Evolutionary conservation across 2,888 invertebrate species (phyloP).

Genomic region (Pteria penguin): DNA sequence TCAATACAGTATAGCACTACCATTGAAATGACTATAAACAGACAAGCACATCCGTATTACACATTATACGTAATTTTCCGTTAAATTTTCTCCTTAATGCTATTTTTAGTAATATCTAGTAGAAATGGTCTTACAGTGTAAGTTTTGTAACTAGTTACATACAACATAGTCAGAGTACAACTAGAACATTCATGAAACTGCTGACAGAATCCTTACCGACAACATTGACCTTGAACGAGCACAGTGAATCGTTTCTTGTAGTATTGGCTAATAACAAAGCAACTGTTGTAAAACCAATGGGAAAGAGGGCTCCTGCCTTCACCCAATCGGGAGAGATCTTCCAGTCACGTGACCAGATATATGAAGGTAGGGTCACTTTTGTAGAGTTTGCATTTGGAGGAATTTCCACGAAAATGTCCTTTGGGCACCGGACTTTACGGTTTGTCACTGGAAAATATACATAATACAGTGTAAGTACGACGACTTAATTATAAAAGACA

Average conservation of each 20-base stretch:
- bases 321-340: conserved; percentile 29
- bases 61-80: too few relatives aligned
- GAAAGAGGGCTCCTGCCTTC: conserved; percentile 8
- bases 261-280: not conserved
- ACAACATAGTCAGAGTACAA: too few relatives aligned
- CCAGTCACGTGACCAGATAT: conserved; percentile 12
- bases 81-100: too few relatives aligned
- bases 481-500: not conserved
- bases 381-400: not conserved
- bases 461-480: too few relatives aligned
- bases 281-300: conserved; percentile 27
- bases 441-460: conserved; percentile 10
- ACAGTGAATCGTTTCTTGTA: not conserved
- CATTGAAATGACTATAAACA: too few relatives aligned
- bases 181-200: too few relatives aligned
- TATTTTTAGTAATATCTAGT: too few relatives aligned
- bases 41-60: too few relatives aligned
- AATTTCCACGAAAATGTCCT: conserved; percentile 33
- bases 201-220: conserved; percentile 18
- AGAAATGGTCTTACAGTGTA: too few relatives aligned
- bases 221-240: conserved; percentile 24
- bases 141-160: too few relatives aligned
- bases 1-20: too few relatives aligned
- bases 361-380: conserved; percentile 22
- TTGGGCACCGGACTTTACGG: conserved; percentile 25